phyloP scores from a whole-genome alignment of 92 coral and sea anemone species.

The Anthopleura xanthogrammica region DNA sequence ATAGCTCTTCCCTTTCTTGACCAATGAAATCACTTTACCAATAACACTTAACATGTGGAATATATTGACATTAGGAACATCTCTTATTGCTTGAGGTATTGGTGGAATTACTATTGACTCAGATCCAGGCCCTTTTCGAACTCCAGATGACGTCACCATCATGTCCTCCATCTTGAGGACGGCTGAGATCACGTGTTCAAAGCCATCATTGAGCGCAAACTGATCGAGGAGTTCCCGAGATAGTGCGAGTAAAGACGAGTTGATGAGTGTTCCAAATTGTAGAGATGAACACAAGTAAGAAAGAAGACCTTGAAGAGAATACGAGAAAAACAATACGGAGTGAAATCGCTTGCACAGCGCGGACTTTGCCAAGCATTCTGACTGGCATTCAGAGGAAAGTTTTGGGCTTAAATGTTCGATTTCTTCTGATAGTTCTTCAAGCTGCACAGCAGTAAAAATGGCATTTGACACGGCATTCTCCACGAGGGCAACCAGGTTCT shows the following conservation, averaged over 20 bases:
- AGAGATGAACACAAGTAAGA: conserved; percentile 55
- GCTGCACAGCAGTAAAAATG: conserved; percentile 39
- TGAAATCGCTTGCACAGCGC: conserved; percentile 58
- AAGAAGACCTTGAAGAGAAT: conserved; percentile 52
- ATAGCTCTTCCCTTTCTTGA: conserved; percentile 69
- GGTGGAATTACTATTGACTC: background rate
- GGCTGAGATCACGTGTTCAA: conserved; percentile 46
- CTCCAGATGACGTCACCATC: background rate
- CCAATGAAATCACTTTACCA: conserved; percentile 61
- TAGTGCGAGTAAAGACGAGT: conserved; percentile 62
- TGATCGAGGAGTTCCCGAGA: conserved; percentile 74
- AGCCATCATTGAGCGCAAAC: conserved; percentile 59
- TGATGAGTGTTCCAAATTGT: conserved; percentile 63
- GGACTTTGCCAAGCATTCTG: background rate
- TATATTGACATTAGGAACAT: conserved; percentile 36
- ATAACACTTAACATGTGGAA: conserved; percentile 48
- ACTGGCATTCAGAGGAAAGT: background rate
- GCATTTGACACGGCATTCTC: conserved; percentile 15
- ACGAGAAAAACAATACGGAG: conserved; percentile 43
- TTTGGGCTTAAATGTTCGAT: conserved; percentile 8
- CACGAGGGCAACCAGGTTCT: conserved; percentile 47
- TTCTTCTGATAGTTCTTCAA: conserved; percentile 20
- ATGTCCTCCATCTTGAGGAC: conserved; percentile 64
- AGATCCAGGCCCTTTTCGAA: background rate
- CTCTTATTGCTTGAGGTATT: conserved; percentile 6